phyloP scores from a whole-genome alignment of 2,888 invertebrate species.

The Poecilus cupreus region DNA sequence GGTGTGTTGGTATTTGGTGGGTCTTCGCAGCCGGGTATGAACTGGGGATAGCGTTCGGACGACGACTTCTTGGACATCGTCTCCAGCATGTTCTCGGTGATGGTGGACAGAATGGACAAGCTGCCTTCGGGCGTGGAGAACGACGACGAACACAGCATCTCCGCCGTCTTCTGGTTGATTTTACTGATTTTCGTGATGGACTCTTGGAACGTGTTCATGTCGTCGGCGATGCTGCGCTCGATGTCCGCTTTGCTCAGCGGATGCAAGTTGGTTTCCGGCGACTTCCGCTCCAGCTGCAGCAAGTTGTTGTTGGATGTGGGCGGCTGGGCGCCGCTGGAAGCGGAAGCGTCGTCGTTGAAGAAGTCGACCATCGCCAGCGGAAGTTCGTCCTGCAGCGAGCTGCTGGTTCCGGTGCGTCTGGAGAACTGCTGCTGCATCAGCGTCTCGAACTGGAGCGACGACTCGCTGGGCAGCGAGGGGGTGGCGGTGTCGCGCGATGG shows the following conservation, averaged over 20 bases:
- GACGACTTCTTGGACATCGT: not conserved
- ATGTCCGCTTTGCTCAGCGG: not conserved
- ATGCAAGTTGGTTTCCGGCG: not conserved
- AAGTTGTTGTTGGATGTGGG: not conserved
- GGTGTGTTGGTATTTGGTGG: not conserved
- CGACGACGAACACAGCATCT: not conserved
- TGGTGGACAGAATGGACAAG: conserved; percentile 2
- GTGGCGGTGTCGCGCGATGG: not conserved
- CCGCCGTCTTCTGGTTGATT: conserved; percentile 6
- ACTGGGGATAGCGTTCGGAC: not conserved
- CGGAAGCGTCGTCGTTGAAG: no score
- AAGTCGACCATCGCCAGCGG: not conserved
- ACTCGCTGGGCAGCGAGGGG: not conserved
- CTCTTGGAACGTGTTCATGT: conserved; percentile 5
- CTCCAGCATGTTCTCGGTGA: not conserved
- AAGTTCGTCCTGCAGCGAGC: not conserved
- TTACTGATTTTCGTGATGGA: not conserved
- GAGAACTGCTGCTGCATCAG: not conserved
- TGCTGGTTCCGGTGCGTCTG: not conserved
- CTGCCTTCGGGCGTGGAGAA: not conserved
- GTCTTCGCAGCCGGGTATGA: not conserved
- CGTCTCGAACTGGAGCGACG: not conserved
- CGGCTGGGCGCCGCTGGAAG: not conserved
- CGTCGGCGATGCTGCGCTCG: not conserved
- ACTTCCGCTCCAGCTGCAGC: conserved; percentile 4